These are phyloP conservation scores for Anolis sagrei DNA, from an alignment of 2,113 vertebrate genomes.

Conservation along the genomic window DNA sequence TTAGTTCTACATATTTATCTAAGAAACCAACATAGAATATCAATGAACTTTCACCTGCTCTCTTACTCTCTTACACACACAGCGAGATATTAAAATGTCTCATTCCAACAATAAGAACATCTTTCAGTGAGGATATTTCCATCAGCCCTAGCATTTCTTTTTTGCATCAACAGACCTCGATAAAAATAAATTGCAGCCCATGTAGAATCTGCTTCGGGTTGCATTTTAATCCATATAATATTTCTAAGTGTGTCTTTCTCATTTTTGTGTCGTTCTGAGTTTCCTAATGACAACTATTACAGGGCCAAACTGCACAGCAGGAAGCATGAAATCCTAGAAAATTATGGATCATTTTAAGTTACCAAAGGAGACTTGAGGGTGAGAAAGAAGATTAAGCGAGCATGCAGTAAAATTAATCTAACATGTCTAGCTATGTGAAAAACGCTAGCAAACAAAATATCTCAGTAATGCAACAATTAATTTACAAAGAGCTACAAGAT, in stretches of 20 bases:
- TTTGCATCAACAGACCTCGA: neutral
- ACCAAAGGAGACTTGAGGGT: neutral
- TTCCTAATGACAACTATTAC: constrained; percentile 5
- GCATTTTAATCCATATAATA: constrained; percentile 13
- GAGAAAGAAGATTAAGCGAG: neutral
- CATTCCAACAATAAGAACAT: neutral
- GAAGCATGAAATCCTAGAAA: constrained; percentile 16
- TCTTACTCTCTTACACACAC: neutral
- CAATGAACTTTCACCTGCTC: neutral
- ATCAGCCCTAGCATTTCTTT: neutral
- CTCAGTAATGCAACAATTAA: constrained; percentile 17
- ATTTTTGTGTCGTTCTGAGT: constrained; percentile 9
- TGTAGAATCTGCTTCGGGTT: neutral
- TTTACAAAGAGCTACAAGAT: constrained; percentile 24
- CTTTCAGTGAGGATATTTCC: neutral
- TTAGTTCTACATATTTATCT: neutral
- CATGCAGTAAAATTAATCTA: constrained; percentile 25
- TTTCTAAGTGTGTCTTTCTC: constrained; percentile 19
- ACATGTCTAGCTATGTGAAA: constrained; percentile 2
- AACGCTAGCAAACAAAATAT: constrained; percentile 34
- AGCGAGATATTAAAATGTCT: neutral
- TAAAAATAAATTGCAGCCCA: constrained; percentile 10
- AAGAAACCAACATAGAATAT: too few relatives aligned
- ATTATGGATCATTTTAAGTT: neutral
- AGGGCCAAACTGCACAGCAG: constrained; percentile 21